phyloP scores from a whole-genome alignment of 2,888 invertebrate species.

The Steinernema hermaphroditum region DNA sequence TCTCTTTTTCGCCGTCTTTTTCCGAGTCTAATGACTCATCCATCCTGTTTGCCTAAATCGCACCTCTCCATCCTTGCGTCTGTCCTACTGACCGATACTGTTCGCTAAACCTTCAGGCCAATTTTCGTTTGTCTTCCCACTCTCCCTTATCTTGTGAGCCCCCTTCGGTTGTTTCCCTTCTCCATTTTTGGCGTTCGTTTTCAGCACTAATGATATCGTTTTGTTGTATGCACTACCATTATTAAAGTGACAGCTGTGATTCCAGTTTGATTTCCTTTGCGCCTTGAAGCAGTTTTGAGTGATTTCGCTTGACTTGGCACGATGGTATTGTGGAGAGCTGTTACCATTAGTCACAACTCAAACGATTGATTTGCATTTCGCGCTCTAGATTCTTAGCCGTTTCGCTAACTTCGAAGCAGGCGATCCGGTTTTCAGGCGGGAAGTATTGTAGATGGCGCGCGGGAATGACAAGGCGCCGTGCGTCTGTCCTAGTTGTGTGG shows the following conservation, averaged over 20 bases:
- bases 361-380: constrained; percentile 7
- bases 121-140: constrained; percentile 10
- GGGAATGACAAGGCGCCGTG: neutral
- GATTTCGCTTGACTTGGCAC: no score
- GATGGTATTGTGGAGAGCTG: no score
- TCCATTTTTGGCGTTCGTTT: neutral
- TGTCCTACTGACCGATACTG: neutral
- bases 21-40: constrained; percentile 2
- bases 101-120: neutral
- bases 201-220: neutral
- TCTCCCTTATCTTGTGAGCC: constrained; percentile 1
- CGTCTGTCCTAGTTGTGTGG: neutral
- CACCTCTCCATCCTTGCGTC: neutral
- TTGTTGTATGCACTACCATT: neutral
- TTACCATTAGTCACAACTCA: constrained; percentile 3
- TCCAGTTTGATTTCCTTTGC: neutral
- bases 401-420: neutral
- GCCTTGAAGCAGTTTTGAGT: no score
- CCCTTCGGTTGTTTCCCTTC: neutral
- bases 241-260: neutral
- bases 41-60: neutral
- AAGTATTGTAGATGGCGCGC: neutral
- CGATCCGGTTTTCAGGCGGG: constrained; percentile 18
- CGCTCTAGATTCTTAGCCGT: neutral
- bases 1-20: neutral